Percentiles rank a stretch among this genome's conserved stretches.
These are phyloP conservation scores for Cyphomyrus discorhynchus DNA, from an alignment of 2,113 vertebrate species.

Conservation along the genomic window DNA sequence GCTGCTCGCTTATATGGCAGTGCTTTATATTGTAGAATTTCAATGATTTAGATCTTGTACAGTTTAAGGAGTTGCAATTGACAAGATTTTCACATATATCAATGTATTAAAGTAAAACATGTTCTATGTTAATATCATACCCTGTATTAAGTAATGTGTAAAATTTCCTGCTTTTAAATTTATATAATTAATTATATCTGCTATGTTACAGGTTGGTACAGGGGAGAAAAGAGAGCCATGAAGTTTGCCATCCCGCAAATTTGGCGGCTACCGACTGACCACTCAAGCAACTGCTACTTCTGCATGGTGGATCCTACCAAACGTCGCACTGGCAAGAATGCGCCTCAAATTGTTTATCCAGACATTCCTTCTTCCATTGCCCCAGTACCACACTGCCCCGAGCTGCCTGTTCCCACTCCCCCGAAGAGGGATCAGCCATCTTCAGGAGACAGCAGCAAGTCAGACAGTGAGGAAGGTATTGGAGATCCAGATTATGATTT, in stretches of 20 bases:
- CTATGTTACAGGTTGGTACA: not conserved
- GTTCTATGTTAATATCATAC: not conserved
- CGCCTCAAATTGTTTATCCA: not conserved
- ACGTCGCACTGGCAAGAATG: not conserved
- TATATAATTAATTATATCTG: constrained; percentile 5
- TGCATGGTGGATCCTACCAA: not conserved
- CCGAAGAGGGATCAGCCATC: not conserved
- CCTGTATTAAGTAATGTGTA: constrained; percentile 2
- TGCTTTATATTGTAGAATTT: too few relatives aligned
- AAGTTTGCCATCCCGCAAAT: not conserved
- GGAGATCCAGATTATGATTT: not conserved
- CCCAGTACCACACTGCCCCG: not conserved
- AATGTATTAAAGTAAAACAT: not conserved
- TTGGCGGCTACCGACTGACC: not conserved
- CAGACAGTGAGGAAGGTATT: not conserved
- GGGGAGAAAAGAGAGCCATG: not conserved
- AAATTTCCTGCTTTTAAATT: not conserved
- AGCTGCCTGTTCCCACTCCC: not conserved
- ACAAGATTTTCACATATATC: not conserved
- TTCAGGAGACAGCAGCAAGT: not conserved
- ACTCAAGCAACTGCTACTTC: not conserved
- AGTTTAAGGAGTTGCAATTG: not conserved
- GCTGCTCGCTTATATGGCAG: too few relatives aligned
- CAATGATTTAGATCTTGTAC: too few relatives aligned
- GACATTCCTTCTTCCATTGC: not conserved